These are phyloP conservation scores for Cetonia aurata DNA, from an alignment of 2,888 invertebrate species.

Conservation along the genomic window DNA sequence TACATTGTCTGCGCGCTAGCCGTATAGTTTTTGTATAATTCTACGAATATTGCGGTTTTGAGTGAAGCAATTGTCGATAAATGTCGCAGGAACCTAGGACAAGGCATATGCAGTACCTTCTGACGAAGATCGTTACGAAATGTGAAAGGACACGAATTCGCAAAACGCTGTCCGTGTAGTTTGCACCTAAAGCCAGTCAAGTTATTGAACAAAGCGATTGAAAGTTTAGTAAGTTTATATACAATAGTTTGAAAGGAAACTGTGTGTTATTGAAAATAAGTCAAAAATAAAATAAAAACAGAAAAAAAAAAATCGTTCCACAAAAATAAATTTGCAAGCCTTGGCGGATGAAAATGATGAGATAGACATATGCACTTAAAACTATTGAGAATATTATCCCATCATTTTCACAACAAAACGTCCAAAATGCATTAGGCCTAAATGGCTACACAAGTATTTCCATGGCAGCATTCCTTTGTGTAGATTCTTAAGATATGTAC, in stretches of 20 bases:
- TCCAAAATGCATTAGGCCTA: conserved; percentile 17
- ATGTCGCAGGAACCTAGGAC: conserved; percentile 2
- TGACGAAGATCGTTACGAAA: conserved; percentile 8
- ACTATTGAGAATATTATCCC: neutral
- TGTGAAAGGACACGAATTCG: neutral
- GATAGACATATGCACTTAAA: no score
- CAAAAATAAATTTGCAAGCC: conserved; percentile 7
- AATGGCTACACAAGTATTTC: conserved; percentile 2
- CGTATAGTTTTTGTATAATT: neutral
- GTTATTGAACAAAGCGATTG: conserved; percentile 10
- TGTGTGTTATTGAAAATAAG: conserved; percentile 33
- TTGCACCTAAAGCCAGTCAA: conserved; percentile 19
- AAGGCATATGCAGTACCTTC: conserved; percentile 7
- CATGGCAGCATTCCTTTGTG: conserved; percentile 10
- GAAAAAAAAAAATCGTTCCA: conserved; percentile 11
- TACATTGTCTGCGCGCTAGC: conserved; percentile 14
- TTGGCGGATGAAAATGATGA: conserved; percentile 21
- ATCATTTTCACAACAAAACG: conserved; percentile 23
- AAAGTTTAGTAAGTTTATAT: conserved; percentile 37
- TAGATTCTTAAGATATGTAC: conserved; percentile 1
- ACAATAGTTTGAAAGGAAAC: conserved; percentile 36
- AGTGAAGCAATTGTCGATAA: conserved; percentile 1
- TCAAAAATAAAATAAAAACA: conserved; percentile 11
- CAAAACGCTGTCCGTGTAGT: conserved; percentile 14
- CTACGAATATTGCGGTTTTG: neutral